Evolutionary conservation across 2,888 invertebrate species (phyloP).

Genomic region (Drosophila mulleri): DNA sequence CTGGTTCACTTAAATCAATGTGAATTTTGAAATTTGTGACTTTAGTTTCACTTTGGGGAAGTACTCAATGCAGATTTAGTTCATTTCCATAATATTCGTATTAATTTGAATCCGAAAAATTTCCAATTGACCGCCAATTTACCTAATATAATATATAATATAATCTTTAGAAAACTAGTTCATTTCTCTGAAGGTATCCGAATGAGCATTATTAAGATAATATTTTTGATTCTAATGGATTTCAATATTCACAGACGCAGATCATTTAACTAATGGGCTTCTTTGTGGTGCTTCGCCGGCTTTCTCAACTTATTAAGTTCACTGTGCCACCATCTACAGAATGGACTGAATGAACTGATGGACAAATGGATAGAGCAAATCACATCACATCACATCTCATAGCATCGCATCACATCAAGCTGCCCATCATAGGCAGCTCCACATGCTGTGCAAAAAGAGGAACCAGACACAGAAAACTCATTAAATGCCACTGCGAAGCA

Average conservation of each 20-base stretch:
- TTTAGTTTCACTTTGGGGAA: neutral
- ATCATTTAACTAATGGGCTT: slow-evolving; percentile 3
- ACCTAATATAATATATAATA: neutral
- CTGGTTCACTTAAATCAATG: neutral
- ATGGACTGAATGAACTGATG: neutral
- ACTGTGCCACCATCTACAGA: slow-evolving; percentile 21
- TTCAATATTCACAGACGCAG: neutral
- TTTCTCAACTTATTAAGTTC: slow-evolving; percentile 10
- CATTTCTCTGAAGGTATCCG: neutral
- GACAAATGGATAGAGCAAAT: neutral
- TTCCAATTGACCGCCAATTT: neutral
- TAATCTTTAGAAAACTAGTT: neutral
- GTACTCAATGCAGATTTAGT: neutral
- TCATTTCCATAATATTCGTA: neutral
- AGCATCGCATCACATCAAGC: slow-evolving; percentile 24
- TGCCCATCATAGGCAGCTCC: slow-evolving; percentile 29
- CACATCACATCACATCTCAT: slow-evolving; percentile 13
- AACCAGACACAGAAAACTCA: slow-evolving; percentile 42
- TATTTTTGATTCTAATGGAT: neutral
- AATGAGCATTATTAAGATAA: neutral
- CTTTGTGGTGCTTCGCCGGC: neutral
- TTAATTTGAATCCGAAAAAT: neutral
- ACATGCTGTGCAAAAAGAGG: slow-evolving; percentile 29
- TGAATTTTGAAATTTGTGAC: neutral
- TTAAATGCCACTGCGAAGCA: slow-evolving; percentile 28